These are phyloP conservation scores for Helleia helle DNA, from an alignment of 2,888 invertebrate genomes.

Conservation along the genomic window DNA sequence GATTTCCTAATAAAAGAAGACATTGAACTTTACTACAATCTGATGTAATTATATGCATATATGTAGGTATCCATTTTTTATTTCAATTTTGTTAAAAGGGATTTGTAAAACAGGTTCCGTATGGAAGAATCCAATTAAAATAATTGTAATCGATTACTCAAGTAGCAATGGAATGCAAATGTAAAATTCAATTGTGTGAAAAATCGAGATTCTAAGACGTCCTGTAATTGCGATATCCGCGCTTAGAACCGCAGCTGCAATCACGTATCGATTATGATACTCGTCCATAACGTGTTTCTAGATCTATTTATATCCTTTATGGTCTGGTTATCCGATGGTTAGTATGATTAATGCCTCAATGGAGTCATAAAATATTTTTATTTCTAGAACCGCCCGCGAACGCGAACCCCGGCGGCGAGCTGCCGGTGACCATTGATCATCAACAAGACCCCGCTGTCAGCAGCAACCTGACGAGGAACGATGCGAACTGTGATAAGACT, in stretches of 20 bases:
- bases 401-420: slow-evolving; percentile 57
- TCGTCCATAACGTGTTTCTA: slow-evolving; percentile 35
- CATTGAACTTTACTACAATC: no score
- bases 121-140: slow-evolving; percentile 1
- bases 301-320: slow-evolving; percentile 10
- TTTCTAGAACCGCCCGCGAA: slow-evolving; percentile 67
- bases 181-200: slow-evolving; percentile 45
- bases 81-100: no score
- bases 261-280: slow-evolving; percentile 47
- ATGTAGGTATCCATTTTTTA: no score
- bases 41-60: no score
- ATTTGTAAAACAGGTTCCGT: no score
- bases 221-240: slow-evolving; percentile 46
- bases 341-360: slow-evolving; percentile 5
- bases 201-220: slow-evolving; percentile 42
- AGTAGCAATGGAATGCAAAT: no score
- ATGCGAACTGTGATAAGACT: slow-evolving; percentile 93
- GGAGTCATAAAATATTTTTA: slow-evolving; percentile 16
- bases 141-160: no score
- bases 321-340: not conserved
- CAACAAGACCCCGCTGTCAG: slow-evolving; percentile 80
- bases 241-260: slow-evolving; percentile 38
- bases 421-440: slow-evolving; percentile 85
- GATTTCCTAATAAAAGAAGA: no score
- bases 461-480: slow-evolving; percentile 83